Evolutionary conservation across 2,888 invertebrate species (phyloP).

Genomic region (Dynastes hyllus): DNA sequence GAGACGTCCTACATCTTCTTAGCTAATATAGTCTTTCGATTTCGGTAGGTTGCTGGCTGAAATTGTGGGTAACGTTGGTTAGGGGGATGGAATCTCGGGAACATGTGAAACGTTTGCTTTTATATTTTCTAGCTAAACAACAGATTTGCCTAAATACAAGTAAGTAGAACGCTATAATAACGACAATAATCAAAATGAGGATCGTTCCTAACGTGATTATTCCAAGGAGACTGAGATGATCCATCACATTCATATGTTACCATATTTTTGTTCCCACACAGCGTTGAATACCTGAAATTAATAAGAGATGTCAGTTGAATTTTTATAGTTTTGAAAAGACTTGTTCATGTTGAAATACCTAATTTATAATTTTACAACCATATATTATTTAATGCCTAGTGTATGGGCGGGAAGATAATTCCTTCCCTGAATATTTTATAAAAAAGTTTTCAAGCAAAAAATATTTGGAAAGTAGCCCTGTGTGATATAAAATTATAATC

Average conservation of each 20-base stretch:
- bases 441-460: too few relatives aligned
- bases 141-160: slow-evolving; percentile 79
- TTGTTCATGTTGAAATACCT: neutral
- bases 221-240: slow-evolving; percentile 54
- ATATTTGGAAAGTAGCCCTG: too few relatives aligned
- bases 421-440: too few relatives aligned
- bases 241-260: slow-evolving; percentile 53
- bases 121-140: slow-evolving; percentile 66
- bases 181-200: slow-evolving; percentile 72
- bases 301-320: neutral
- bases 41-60: slow-evolving; percentile 75
- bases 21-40: slow-evolving; percentile 57
- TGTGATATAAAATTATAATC: too few relatives aligned
- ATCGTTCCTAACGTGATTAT: slow-evolving; percentile 55
- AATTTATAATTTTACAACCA: neutral
- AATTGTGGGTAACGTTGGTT: slow-evolving; percentile 76
- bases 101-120: slow-evolving; percentile 57
- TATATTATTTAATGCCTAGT: too few relatives aligned
- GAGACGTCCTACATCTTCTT: neutral
- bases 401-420: too few relatives aligned
- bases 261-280: slow-evolving; percentile 73
- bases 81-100: slow-evolving; percentile 74
- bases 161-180: slow-evolving; percentile 78
- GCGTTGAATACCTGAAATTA: slow-evolving; percentile 59
- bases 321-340: neutral